phyloP scores from a whole-genome alignment of 1,140 invertebrate species.

The Dendrolimus kikuchii region DNA sequence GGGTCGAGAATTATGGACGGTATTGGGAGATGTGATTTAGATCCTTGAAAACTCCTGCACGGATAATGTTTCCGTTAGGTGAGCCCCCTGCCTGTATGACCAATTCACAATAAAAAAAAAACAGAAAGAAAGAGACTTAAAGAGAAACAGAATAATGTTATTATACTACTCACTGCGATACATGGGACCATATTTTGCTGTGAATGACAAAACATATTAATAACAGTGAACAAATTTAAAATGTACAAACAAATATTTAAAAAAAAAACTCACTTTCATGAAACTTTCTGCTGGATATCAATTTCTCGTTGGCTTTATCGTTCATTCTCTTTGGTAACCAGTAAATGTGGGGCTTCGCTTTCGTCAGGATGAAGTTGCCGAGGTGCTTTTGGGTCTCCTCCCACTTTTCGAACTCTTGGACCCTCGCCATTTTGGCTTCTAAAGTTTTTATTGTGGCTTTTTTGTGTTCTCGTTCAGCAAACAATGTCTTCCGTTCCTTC shows the following conservation, averaged over 20 bases:
- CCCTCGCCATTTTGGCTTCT: constrained; percentile 92
- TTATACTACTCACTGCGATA: constrained; percentile 43
- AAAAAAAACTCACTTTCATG: constrained; percentile 69
- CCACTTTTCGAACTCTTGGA: constrained; percentile 92
- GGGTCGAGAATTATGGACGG: too few relatives aligned
- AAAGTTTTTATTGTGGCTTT: constrained; percentile 90
- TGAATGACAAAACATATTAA: constrained; percentile 19
- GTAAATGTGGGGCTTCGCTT: constrained; percentile 88
- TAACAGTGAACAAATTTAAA: constrained; percentile 3
- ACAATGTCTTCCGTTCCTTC: constrained; percentile 88
- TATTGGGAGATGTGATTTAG: too few relatives aligned
- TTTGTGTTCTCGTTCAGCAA: constrained; percentile 88
- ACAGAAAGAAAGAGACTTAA: constrained; percentile 14
- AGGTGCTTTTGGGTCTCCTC: constrained; percentile 85
- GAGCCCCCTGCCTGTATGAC: too few relatives aligned
- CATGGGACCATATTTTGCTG: constrained; percentile 43
- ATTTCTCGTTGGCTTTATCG: constrained; percentile 66
- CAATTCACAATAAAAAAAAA: background rate
- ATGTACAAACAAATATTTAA: background rate
- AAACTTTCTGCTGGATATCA: constrained; percentile 63
- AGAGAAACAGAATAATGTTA: background rate
- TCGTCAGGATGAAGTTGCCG: constrained; percentile 90
- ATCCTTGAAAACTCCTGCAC: too few relatives aligned
- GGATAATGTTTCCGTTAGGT: too few relatives aligned
- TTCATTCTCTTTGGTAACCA: constrained; percentile 86